Evolutionary conservation across 2,797 vertebrate species (phyloP).

Genomic region (Moxostoma hubbsi): DNA sequence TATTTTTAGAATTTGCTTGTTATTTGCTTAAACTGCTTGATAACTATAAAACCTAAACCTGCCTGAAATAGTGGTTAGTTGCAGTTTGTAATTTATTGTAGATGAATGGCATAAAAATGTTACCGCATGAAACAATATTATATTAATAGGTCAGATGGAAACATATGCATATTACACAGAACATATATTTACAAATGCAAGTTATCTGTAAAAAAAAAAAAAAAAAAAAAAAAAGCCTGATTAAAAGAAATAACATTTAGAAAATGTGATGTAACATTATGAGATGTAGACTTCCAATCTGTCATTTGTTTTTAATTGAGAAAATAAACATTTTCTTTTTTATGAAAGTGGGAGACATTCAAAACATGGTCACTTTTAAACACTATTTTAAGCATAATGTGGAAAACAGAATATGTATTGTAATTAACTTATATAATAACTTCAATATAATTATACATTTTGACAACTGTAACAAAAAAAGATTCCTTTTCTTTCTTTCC

Average conservation of each 20-base stretch:
- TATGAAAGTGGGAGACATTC: constrained; percentile 28
- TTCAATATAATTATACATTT: neutral
- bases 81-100: neutral
- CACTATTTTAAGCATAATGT: constrained; percentile 39
- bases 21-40: too few species aligned
- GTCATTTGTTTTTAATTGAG: neutral
- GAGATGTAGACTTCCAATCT: constrained; percentile 4
- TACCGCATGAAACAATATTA: constrained; percentile 1
- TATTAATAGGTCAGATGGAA: constrained; percentile 9
- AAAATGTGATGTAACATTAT: constrained; percentile 10
- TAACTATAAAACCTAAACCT: constrained; percentile 5
- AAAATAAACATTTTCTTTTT: constrained; percentile 33
- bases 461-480: constrained; percentile 25
- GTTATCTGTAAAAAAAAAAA: neutral
- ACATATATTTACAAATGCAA: constrained; percentile 38
- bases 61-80: constrained; percentile 37
- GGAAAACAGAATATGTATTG: neutral
- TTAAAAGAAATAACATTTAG: neutral
- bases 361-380: constrained; percentile 6
- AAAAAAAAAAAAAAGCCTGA: neutral
- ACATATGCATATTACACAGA: neutral
- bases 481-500: neutral
- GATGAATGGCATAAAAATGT: neutral
- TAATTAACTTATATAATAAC: neutral
- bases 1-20: neutral